Conservation (phyloP, 2,888 invertebrate species). For the Pseudococcus longispinus region DNA sequence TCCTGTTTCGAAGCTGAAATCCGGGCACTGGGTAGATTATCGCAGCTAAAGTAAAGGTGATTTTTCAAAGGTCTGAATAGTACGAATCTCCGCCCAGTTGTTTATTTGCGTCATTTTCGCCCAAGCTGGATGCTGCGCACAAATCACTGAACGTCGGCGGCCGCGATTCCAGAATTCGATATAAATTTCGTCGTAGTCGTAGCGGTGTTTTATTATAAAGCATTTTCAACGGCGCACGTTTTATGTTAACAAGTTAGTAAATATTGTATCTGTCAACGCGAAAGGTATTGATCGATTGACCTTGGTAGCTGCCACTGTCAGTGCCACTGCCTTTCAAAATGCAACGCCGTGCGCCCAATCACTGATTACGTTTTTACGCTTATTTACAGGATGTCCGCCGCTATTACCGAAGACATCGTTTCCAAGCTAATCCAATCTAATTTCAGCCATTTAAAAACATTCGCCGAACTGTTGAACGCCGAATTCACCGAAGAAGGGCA, state of each 20-base stretch:
- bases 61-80: constrained; percentile 22
- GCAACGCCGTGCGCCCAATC: background rate
- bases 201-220: background rate
- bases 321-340: background rate
- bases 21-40: background rate
- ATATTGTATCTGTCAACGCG: constrained; percentile 23
- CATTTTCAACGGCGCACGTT: background rate
- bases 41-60: background rate
- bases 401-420: constrained; percentile 38
- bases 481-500: constrained; percentile 50
- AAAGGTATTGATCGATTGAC: constrained; percentile 28
- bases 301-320: background rate
- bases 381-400: constrained; percentile 37
- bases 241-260: constrained; percentile 19
- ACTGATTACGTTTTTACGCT: background rate
- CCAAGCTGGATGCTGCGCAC: constrained; percentile 51
- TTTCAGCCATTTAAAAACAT: constrained; percentile 36
- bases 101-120: constrained; percentile 47
- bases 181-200: background rate
- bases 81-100: constrained; percentile 24
- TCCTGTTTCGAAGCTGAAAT: background rate
- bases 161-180: constrained; percentile 32
- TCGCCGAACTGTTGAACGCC: constrained; percentile 43
- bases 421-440: background rate
- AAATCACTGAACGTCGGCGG: constrained; percentile 29